phyloP scores from a whole-genome alignment of 2,113 vertebrate species.

The Rhea americana region DNA sequence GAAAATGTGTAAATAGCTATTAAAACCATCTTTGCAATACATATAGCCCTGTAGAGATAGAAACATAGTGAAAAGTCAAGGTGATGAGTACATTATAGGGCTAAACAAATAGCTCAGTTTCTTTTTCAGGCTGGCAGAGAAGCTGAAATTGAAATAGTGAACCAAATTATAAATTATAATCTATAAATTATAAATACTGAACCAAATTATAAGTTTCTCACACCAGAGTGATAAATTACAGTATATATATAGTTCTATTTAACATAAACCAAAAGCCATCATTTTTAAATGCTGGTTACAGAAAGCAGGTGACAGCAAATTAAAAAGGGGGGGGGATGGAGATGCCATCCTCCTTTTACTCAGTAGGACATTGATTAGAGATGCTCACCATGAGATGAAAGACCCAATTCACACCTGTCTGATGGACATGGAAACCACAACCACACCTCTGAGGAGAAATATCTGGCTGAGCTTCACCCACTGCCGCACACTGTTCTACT shows the following conservation, averaged over 20 bases:
- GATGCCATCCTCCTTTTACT: background rate
- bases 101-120: background rate
- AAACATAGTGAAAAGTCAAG: background rate
- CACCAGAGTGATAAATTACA: background rate
- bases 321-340: background rate
- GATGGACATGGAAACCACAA: background rate
- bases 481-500: fast-evolving
- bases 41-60: background rate
- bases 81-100: background rate
- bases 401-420: background rate
- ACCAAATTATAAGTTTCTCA: background rate
- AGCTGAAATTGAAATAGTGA: background rate
- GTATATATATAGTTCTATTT: background rate
- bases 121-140: background rate
- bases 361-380: background rate
- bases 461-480: background rate
- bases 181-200: background rate
- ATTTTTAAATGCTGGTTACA: background rate
- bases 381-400: background rate
- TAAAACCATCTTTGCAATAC: background rate
- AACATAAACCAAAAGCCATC: background rate
- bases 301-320: background rate
- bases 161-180: background rate
- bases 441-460: background rate
- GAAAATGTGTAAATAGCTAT: background rate